Evolutionary conservation across 2,888 invertebrate species (phyloP), one percentile per base, ranked within the genome.

Genomic region (Monochamus alternatus): DNA sequence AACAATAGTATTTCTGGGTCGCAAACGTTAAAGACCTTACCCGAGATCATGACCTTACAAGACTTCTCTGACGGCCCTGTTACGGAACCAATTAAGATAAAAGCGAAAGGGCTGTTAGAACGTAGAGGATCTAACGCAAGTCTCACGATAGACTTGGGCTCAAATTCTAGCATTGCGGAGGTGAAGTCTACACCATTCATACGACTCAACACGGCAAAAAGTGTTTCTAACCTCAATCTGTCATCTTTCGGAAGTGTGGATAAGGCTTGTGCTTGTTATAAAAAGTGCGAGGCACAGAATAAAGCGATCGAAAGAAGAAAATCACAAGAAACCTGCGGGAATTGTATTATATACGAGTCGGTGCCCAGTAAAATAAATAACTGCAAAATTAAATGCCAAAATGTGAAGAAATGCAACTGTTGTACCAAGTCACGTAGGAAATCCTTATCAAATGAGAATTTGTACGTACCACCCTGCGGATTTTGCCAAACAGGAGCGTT

Each of bases 101-200:
- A 90, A 83, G 88, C 91, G 59, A 95, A 94, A 87, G 94, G 95
- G 77, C 89, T 96, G 1, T 89, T 96, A 5, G 96, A 96, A 86
- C 92, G 98, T 38, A 91, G 98, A 71, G 97, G 97, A 68, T 97
- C 97, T 1, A 97, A 96, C 86, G 96, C 97, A 0, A 97, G 97
- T 73, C 89, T 98, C 2, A 97, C 97, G 0, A 92, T 98, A 72
- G 96, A 96, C 86, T 91, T 96, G 60, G 92, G 91, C 87, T 88
- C 82, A 80, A 91, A 74, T 87, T 87, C 75, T 82, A 92, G 63
- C 87, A 88, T 77, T 81, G 88, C 77, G 68, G 88, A 86, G 64
- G 89, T 81, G 85, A 64, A 89, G 65, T 0, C 87, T 83, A 2
- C 89, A 87, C 71, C 85, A 60, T 79, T 90, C 87, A 82, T 86